Evolutionary conservation across 2,113 vertebrate species (phyloP).

Genomic region (Sorex fumeus): DNA sequence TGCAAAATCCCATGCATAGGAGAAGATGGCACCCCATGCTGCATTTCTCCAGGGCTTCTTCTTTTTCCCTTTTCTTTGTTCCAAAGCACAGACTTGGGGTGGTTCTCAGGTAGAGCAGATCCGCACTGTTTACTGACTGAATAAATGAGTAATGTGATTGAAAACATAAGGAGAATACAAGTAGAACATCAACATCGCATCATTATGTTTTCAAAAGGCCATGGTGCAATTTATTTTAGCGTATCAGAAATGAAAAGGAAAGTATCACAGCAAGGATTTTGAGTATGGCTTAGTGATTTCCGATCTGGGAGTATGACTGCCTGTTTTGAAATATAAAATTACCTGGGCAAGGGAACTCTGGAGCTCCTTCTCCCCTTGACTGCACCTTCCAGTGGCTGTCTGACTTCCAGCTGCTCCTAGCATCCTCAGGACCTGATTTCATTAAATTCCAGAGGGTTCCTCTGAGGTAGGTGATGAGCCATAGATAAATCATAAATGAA

Average conservation of each 20-base stretch:
- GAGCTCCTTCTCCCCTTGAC: not conserved
- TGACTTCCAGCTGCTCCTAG: not conserved
- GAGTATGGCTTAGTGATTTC: not conserved
- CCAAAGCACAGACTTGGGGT: too few species aligned
- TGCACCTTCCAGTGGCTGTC: not conserved
- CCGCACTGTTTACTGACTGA: too few species aligned
- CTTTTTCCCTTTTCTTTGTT: too few species aligned
- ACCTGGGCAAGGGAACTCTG: too few species aligned
- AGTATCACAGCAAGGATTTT: not conserved
- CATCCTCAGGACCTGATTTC: not conserved
- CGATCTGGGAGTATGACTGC: not conserved
- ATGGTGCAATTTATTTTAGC: not conserved
- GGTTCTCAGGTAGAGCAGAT: too few species aligned
- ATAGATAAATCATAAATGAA: constrained; percentile 67
- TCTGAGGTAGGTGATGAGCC: constrained; percentile 65
- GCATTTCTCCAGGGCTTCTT: too few species aligned
- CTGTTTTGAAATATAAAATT: not conserved
- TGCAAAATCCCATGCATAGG: too few species aligned
- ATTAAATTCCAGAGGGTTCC: constrained; percentile 39
- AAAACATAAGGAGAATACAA: not conserved
- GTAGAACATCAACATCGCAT: not conserved
- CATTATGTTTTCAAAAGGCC: not conserved
- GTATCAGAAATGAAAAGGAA: not conserved
- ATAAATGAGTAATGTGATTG: not conserved
- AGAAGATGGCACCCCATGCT: too few species aligned